Evolutionary conservation across 2,113 vertebrate species (phyloP).

Genomic region (Actenoides lindsayi): DNA sequence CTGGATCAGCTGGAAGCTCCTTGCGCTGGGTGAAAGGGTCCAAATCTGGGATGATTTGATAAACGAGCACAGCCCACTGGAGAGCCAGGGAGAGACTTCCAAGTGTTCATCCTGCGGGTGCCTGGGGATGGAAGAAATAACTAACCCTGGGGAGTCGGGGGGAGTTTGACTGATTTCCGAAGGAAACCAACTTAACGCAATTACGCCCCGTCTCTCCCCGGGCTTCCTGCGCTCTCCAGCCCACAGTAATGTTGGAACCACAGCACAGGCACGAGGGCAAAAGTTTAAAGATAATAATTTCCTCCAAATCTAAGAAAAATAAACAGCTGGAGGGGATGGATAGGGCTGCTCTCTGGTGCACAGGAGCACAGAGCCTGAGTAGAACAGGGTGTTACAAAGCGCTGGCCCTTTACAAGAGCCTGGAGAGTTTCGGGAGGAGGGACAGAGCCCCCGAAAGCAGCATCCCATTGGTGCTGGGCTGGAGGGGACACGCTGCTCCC

Average conservation of each 20-base stretch:
- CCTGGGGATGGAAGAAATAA: neutral
- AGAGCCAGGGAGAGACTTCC: neutral
- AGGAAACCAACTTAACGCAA: neutral
- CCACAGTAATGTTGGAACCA: neutral
- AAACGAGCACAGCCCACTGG: neutral
- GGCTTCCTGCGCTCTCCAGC: neutral
- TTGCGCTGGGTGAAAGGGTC: neutral
- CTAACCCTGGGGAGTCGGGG: neutral
- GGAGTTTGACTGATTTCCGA: neutral
- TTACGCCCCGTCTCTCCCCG: fast-evolving
- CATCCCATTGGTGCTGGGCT: fast-evolving
- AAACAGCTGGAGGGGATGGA: neutral
- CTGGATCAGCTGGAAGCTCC: neutral
- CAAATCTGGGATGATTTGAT: neutral
- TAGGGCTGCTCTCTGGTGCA: neutral
- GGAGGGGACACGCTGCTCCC: fast-evolving
- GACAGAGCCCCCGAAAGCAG: neutral
- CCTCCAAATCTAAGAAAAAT: slow-evolving; percentile 13
- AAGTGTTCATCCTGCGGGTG: neutral
- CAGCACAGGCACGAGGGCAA: neutral
- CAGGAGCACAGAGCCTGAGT: neutral
- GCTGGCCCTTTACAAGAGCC: neutral
- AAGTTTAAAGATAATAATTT: slow-evolving; percentile 41
- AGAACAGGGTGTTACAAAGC: neutral
- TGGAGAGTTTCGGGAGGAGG: neutral